Evolutionary conservation across 2,888 invertebrate species (phyloP).

Genomic region (Cinara cedri): DNA sequence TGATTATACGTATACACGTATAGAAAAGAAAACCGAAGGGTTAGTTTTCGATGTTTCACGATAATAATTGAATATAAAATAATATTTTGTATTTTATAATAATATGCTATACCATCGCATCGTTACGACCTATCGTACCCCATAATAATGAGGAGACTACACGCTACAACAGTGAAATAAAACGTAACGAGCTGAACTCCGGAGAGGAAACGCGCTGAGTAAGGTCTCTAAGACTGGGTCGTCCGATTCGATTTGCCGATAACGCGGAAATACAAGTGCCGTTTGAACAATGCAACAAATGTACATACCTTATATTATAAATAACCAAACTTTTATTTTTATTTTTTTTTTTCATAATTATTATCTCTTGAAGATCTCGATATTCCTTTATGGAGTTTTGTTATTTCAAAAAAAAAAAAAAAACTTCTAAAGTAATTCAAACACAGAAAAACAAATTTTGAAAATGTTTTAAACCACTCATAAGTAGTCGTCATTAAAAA

Average conservation of each 20-base stretch:
- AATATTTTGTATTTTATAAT: too few species aligned
- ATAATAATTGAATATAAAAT: too few species aligned
- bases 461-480: not conserved
- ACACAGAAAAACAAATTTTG: not conserved
- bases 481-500: not conserved
- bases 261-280: not conserved
- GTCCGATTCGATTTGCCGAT: constrained; percentile 4
- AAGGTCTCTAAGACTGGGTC: not conserved
- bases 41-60: too few species aligned
- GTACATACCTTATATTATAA: too few species aligned
- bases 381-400: not conserved
- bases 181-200: not conserved
- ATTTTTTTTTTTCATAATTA: not conserved
- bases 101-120: not conserved
- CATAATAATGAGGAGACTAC: too few species aligned
- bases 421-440: not conserved
- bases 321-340: not conserved
- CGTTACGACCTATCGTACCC: not conserved
- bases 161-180: too few species aligned
- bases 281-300: not conserved
- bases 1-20: too few species aligned
- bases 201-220: not conserved
- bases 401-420: not conserved
- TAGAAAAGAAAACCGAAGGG: too few species aligned
- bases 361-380: not conserved